Conservation (phyloP, 2,888 invertebrate species). For the Eueremaeus valkanovi region DNA sequence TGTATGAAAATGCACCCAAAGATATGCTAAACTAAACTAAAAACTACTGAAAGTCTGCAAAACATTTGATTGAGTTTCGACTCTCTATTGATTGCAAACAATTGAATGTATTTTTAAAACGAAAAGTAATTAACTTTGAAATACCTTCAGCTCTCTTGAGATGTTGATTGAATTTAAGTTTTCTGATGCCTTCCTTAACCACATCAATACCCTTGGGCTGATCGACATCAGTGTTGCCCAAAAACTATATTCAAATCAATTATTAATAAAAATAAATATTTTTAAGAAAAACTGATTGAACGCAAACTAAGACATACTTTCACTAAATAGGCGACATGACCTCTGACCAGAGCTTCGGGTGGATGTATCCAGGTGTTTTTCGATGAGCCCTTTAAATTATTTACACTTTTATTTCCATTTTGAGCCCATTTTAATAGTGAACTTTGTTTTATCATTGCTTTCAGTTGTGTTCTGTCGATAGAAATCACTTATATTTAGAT, state of each 20-base stretch:
- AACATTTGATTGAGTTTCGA: too few relatives aligned
- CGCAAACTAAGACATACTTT: slow-evolving; percentile 66
- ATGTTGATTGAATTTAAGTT: slow-evolving; percentile 88
- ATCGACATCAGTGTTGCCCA: slow-evolving; percentile 90
- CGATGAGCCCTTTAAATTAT: slow-evolving; percentile 37
- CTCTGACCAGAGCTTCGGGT: slow-evolving; percentile 85
- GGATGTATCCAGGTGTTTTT: slow-evolving; percentile 74
- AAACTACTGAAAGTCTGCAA: too few relatives aligned
- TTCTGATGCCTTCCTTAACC: slow-evolving; percentile 93
- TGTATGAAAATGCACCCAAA: too few relatives aligned
- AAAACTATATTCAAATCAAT: slow-evolving; percentile 62
- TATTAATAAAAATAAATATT: not conserved
- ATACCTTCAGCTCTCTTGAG: slow-evolving; percentile 64
- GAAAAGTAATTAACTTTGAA: too few relatives aligned
- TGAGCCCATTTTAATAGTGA: slow-evolving; percentile 60
- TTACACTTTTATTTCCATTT: slow-evolving; percentile 54
- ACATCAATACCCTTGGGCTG: slow-evolving; percentile 97
- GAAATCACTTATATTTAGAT: not conserved
- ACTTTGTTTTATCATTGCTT: slow-evolving; percentile 58
- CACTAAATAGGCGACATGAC: slow-evolving; percentile 94
- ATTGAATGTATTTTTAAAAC: too few relatives aligned
- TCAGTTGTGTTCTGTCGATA: not conserved
- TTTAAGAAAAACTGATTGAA: too few relatives aligned
- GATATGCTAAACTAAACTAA: too few relatives aligned
- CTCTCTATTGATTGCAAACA: too few relatives aligned